Evolutionary conservation across 2,113 vertebrate genomes (phyloP).

Genomic region (Sapajus apella): DNA sequence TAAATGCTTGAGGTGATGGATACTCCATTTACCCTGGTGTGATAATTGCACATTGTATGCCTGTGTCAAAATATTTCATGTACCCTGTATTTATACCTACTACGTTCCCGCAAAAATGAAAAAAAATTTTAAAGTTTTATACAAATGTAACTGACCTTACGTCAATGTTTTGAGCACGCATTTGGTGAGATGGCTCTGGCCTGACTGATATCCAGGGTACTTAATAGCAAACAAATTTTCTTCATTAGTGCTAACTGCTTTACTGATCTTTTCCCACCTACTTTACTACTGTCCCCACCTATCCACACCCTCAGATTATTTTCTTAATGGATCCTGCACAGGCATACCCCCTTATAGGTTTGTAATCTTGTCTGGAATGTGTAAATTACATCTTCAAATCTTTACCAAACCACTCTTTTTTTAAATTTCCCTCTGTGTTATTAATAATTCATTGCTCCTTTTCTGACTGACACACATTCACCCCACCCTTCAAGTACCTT

Average conservation of each 20-base stretch:
- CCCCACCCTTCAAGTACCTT: neutral
- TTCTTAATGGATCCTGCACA: neutral
- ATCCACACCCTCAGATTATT: conserved; percentile 30
- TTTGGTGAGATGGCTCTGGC: neutral
- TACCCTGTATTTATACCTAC: no score
- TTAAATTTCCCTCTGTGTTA: neutral
- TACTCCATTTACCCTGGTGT: no score
- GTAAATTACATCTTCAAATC: neutral
- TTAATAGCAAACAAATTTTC: neutral
- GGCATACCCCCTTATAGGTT: neutral
- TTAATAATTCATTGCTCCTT: conserved; percentile 29
- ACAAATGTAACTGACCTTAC: neutral
- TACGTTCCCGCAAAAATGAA: no score
- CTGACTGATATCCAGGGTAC: neutral
- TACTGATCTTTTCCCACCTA: neutral
- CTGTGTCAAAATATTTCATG: no score
- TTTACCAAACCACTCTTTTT: neutral
- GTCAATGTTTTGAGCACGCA: neutral
- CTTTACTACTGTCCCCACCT: neutral
- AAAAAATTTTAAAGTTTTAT: no score
- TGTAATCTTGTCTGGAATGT: conserved; percentile 31
- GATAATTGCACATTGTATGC: no score
- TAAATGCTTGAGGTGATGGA: no score
- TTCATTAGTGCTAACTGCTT: neutral
- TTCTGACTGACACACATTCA: neutral